These are phyloP conservation scores for Linnaemya tessellans DNA, from an alignment of 2,888 invertebrate species.

Conservation along the genomic window DNA sequence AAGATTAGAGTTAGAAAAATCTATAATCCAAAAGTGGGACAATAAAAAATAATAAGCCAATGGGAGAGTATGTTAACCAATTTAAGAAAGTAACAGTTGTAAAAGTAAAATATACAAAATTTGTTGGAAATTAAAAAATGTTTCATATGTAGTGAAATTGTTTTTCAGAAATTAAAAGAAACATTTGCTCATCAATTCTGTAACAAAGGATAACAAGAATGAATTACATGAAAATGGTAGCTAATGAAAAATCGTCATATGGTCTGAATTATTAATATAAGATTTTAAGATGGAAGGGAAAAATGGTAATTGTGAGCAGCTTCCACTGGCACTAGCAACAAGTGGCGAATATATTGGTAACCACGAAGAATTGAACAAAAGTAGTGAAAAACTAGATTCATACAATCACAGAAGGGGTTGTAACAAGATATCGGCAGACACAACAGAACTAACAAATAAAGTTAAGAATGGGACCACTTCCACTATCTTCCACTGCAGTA, in stretches of 20 bases:
- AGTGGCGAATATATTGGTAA: constrained; percentile 52
- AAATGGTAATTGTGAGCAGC: constrained; percentile 41
- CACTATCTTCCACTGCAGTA: background rate
- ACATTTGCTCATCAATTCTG: background rate
- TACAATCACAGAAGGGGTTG: constrained; percentile 33
- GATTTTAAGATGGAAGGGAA: constrained; percentile 47
- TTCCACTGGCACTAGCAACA: constrained; percentile 47
- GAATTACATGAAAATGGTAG: background rate
- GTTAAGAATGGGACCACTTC: constrained; percentile 40
- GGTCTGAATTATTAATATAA: background rate
- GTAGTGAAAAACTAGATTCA: constrained; percentile 12
- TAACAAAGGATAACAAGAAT: background rate
- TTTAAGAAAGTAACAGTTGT: constrained; percentile 26
- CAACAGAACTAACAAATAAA: constrained; percentile 24
- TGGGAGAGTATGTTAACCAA: constrained; percentile 36
- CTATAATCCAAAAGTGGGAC: constrained; percentile 72
- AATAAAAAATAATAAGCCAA: constrained; percentile 41
- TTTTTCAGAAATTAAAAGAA: background rate
- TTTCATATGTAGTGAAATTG: background rate
- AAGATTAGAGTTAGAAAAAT: constrained; percentile 72
- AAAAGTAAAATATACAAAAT: background rate
- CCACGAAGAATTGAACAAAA: constrained; percentile 57
- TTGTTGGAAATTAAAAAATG: background rate
- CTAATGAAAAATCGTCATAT: background rate
- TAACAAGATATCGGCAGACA: background rate